Evolutionary conservation across 2,113 vertebrate species (phyloP).

Genomic region (Dascyllus trimaculatus): DNA sequence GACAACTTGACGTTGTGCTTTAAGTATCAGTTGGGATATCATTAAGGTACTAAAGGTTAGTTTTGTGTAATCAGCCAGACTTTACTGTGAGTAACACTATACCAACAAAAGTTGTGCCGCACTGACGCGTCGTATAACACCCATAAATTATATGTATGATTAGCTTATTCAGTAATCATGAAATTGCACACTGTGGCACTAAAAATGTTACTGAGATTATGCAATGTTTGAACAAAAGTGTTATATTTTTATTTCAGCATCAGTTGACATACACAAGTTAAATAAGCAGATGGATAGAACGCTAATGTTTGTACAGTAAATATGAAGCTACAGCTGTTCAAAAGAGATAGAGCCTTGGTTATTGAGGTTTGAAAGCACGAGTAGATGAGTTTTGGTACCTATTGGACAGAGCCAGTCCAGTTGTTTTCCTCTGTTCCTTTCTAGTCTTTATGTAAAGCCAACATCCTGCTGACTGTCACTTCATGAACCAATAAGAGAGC

Average conservation of each 20-base stretch:
- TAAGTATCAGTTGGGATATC: not conserved
- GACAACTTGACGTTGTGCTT: slow-evolving; percentile 3
- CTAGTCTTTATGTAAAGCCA: no score
- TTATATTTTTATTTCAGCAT: not conserved
- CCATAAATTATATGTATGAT: not conserved
- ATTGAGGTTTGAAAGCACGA: no score
- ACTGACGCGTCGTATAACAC: not conserved
- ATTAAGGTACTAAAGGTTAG: not conserved
- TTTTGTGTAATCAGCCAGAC: slow-evolving; percentile 1
- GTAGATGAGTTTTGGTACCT: no score
- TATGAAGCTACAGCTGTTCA: not conserved
- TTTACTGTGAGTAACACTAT: not conserved
- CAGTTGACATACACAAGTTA: not conserved
- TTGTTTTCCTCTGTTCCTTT: no score
- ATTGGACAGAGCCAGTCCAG: no score
- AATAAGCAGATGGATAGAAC: not conserved
- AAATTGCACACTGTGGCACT: not conserved
- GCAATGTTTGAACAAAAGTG: not conserved
- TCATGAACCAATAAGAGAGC: no score
- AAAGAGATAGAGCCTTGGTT: no score
- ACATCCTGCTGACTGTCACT: no score
- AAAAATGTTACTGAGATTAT: not conserved
- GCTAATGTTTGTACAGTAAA: not conserved
- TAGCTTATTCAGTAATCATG: not conserved
- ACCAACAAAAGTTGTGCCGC: no score